phyloP scores from a whole-genome alignment of 1,140 invertebrate genomes.

The Glossosoma conforme region DNA sequence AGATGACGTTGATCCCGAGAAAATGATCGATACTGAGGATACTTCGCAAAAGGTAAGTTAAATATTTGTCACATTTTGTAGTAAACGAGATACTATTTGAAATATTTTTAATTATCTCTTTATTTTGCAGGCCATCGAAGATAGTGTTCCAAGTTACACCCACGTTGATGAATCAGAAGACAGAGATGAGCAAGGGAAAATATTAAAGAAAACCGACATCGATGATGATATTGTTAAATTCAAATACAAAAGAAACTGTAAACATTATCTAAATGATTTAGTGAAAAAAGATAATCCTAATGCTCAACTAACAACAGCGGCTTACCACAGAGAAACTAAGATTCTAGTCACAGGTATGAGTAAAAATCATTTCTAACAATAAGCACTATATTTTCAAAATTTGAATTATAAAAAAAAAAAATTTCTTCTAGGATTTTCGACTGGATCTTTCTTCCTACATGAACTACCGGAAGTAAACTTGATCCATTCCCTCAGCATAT shows the following conservation, averaged over 20 bases:
- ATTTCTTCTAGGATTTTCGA: constrained; percentile 28
- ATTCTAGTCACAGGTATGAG: constrained; percentile 67
- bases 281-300: constrained; percentile 57
- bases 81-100: neutral
- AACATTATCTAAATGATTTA: constrained; percentile 69
- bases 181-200: constrained; percentile 29
- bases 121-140: constrained; percentile 27
- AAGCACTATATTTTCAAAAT: constrained; percentile 1
- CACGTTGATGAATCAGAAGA: constrained; percentile 23
- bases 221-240: constrained; percentile 49
- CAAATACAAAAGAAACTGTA: constrained; percentile 61
- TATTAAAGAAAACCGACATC: constrained; percentile 30
- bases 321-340: constrained; percentile 72
- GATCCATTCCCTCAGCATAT: constrained; percentile 86
- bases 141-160: constrained; percentile 30
- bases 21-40: constrained; percentile 50
- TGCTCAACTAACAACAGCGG: constrained; percentile 66
- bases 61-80: constrained; percentile 2
- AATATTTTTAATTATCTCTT: neutral
- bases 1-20: constrained; percentile 43
- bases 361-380: neutral
- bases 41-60: constrained; percentile 37
- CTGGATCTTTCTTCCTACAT: constrained; percentile 75
- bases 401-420: neutral
- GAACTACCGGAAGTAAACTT: constrained; percentile 89